Conservation (phyloP, 1,140 invertebrate species). For the Chelonus insularis region DNA sequence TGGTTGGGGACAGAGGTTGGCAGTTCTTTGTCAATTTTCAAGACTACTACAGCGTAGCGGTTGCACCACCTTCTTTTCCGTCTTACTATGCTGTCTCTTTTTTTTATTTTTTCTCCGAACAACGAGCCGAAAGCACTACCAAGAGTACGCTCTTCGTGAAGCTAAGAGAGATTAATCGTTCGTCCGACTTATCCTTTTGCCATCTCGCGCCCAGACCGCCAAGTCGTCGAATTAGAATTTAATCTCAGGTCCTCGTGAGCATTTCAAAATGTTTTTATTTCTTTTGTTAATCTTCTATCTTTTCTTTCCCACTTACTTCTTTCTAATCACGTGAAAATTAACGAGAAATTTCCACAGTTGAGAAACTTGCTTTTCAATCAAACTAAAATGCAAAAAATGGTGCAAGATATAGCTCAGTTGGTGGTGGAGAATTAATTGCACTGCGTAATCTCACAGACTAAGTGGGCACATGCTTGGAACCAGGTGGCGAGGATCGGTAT, state of each 20-base stretch:
- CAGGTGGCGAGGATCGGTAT: conserved; percentile 25
- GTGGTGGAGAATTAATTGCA: conserved; percentile 30
- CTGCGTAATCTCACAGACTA: conserved; percentile 27
- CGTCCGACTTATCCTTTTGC: conserved; percentile 17
- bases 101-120: neutral
- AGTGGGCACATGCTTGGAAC: conserved; percentile 22
- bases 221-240: conserved; percentile 30
- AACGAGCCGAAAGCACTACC: conserved; percentile 4
- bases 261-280: neutral
- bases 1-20: conserved; percentile 17
- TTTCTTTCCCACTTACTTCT: neutral
- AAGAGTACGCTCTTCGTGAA: conserved; percentile 17
- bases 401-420: conserved; percentile 20
- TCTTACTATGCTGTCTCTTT: neutral
- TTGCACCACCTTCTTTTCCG: neutral
- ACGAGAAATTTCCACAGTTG: neutral
- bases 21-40: conserved; percentile 35
- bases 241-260: conserved; percentile 5
- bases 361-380: neutral
- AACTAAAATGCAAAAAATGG: too few relatives aligned
- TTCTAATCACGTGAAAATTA: neutral
- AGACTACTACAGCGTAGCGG: neutral
- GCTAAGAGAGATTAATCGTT: conserved; percentile 33
- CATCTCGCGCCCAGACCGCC: conserved; percentile 3
- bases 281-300: neutral